Percentiles rank a stretch among this genome's conserved stretches.
phyloP scores from a whole-genome alignment of 2,888 invertebrate species.

The Pomacea canaliculata region DNA sequence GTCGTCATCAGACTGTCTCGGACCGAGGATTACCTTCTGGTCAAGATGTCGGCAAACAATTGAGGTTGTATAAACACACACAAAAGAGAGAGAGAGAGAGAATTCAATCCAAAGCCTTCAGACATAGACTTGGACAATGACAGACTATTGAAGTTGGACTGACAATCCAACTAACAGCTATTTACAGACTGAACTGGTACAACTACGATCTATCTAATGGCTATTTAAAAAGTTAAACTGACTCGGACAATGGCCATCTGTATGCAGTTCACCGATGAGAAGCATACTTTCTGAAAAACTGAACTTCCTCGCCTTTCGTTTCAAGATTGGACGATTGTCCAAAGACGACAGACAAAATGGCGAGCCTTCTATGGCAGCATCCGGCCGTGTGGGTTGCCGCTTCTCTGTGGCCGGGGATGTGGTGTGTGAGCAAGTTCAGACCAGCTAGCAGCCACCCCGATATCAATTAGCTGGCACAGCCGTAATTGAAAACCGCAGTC shows the following conservation, averaged over 20 bases:
- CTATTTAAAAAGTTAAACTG: no score
- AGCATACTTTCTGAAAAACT: no score
- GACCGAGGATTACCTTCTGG: neutral
- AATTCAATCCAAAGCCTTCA: no score
- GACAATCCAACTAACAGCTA: no score
- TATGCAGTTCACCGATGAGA: no score
- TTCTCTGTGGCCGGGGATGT: neutral
- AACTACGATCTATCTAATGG: no score
- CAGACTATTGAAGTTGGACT: no score
- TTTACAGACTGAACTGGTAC: no score
- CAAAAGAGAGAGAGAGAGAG: no score
- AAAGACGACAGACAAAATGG: conserved; percentile 14
- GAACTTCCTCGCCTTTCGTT: neutral
- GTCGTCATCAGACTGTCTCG: neutral
- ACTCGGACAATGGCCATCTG: no score
- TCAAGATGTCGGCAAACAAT: conserved; percentile 5
- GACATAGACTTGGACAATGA: no score
- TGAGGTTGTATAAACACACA: no score
- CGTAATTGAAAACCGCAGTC: conserved; percentile 21
- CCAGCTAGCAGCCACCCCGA: neutral
- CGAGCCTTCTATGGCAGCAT: conserved; percentile 11
- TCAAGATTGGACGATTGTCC: neutral
- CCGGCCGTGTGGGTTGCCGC: conserved; percentile 14
- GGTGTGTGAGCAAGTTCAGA: conserved; percentile 8
- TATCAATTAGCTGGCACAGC: conserved; percentile 12